These are phyloP conservation scores for Agrochola circellaris DNA, from an alignment of 2,888 invertebrate genomes.

Conservation along the genomic window DNA sequence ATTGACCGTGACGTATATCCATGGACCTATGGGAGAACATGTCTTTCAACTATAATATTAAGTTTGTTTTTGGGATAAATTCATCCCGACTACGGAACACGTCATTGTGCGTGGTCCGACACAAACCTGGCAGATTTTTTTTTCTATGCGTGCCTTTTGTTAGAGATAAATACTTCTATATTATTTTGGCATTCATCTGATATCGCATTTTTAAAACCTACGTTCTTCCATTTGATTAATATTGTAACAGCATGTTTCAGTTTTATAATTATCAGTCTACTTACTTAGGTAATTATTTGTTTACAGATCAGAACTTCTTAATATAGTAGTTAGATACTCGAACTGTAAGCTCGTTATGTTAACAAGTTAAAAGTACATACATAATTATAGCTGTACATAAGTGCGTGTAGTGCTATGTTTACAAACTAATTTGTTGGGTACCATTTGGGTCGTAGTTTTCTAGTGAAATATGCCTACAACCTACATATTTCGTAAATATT, in stretches of 20 bases:
- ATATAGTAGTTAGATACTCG: background rate
- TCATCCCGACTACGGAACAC: too few species aligned
- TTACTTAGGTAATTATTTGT: background rate
- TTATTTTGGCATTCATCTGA: background rate
- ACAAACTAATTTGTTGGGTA: slow-evolving; percentile 60
- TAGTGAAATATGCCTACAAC: slow-evolving; percentile 61
- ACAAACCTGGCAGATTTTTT: too few species aligned
- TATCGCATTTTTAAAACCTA: background rate
- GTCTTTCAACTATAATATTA: too few species aligned
- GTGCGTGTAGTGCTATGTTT: slow-evolving; percentile 33
- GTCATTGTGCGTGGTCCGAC: too few species aligned
- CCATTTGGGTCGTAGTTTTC: slow-evolving; percentile 49
- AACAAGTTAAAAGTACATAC: slow-evolving; percentile 8
- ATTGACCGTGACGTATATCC: too few species aligned
- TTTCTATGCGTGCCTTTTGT: background rate
- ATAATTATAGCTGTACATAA: slow-evolving; percentile 28
- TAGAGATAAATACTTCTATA: background rate
- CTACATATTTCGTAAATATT: slow-evolving; percentile 70
- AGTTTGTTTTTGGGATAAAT: too few species aligned
- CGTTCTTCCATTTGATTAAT: background rate
- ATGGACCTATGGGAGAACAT: too few species aligned
- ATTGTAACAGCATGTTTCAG: background rate
- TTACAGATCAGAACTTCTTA: background rate
- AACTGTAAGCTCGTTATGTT: slow-evolving; percentile 15
- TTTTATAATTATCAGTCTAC: background rate